Evolutionary conservation across 1,140 invertebrate species (phyloP).

Genomic region (Holotrichia oblita): DNA sequence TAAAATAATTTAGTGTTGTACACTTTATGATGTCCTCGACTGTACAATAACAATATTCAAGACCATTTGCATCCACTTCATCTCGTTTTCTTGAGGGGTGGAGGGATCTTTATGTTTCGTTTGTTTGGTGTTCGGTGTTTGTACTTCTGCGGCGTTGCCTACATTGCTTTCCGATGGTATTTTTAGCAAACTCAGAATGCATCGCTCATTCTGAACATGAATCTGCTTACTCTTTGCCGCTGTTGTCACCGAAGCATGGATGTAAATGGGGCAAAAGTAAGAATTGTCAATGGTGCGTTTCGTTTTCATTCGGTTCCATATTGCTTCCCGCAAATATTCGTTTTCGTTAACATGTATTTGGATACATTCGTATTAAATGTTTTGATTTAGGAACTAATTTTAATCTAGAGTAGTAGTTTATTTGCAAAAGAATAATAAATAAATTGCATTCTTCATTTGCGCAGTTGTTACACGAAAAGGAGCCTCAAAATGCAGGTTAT

Average conservation of each 20-base stretch:
- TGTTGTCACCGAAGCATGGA: neutral
- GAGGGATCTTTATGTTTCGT: slow-evolving; percentile 1
- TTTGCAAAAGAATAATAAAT: too few relatives aligned
- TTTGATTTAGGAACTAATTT: too few relatives aligned
- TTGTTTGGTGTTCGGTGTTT: slow-evolving; percentile 19
- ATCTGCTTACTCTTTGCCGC: neutral
- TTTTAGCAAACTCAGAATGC: neutral
- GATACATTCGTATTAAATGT: too few relatives aligned
- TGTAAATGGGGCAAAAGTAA: neutral
- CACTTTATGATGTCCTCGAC: neutral
- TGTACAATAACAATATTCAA: neutral
- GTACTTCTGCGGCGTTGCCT: neutral
- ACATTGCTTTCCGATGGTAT: neutral
- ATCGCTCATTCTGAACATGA: neutral
- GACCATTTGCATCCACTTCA: neutral
- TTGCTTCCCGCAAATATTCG: neutral
- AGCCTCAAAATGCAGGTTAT: too few relatives aligned
- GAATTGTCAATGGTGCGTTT: slow-evolving; percentile 15
- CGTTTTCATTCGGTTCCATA: neutral
- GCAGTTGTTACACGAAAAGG: too few relatives aligned
- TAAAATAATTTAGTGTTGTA: too few relatives aligned
- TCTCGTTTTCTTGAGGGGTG: neutral
- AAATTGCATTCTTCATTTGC: too few relatives aligned
- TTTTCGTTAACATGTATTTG: neutral
- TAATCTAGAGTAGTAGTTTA: too few relatives aligned